A percentile compares a stretch with the other conserved stretches of the same genome.
Conservation (phyloP, 2,888 invertebrate genomes). For the Sminthurides aquaticus region DNA sequence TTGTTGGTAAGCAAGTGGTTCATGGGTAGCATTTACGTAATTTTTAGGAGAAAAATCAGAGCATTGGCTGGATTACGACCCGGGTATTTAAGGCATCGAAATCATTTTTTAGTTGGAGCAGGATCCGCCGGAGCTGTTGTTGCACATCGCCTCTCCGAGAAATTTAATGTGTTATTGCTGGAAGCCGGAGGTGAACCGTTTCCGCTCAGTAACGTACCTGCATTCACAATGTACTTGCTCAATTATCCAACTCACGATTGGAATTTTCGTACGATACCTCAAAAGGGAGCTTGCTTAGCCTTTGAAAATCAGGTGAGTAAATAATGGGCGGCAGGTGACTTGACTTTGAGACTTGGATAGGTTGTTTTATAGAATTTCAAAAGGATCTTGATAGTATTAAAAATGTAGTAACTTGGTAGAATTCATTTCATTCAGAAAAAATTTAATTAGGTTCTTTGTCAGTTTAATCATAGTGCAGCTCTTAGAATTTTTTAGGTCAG, state of each 20-base stretch:
- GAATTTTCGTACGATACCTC: slow-evolving; percentile 25
- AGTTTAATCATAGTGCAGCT: too few species aligned
- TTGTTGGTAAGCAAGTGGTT: slow-evolving; percentile 3
- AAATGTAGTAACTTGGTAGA: neutral
- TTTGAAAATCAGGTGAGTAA: slow-evolving; percentile 27
- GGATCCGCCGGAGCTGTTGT: slow-evolving; percentile 10
- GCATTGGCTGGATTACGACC: too few species aligned
- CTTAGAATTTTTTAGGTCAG: too few species aligned
- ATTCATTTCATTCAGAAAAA: too few species aligned
- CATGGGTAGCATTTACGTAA: too few species aligned
- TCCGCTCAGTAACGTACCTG: slow-evolving; percentile 9
- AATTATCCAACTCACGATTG: slow-evolving; percentile 12
- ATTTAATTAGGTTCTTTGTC: too few species aligned
- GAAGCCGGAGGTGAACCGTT: slow-evolving; percentile 16
- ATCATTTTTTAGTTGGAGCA: slow-evolving; percentile 9
- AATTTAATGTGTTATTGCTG: slow-evolving; percentile 10
- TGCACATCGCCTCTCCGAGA: slow-evolving; percentile 6
- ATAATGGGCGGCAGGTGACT: neutral
- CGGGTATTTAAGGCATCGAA: too few species aligned
- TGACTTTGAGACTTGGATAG: neutral
- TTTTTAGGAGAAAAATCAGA: too few species aligned
- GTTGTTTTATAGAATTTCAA: neutral
- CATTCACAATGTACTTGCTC: neutral
- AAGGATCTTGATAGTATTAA: neutral
- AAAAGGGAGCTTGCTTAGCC: slow-evolving; percentile 28